Percentiles rank a stretch among this genome's conserved stretches.
These are phyloP conservation scores for Marronus borbonicus DNA, from an alignment of 2,888 invertebrate species.

Conservation along the genomic window DNA sequence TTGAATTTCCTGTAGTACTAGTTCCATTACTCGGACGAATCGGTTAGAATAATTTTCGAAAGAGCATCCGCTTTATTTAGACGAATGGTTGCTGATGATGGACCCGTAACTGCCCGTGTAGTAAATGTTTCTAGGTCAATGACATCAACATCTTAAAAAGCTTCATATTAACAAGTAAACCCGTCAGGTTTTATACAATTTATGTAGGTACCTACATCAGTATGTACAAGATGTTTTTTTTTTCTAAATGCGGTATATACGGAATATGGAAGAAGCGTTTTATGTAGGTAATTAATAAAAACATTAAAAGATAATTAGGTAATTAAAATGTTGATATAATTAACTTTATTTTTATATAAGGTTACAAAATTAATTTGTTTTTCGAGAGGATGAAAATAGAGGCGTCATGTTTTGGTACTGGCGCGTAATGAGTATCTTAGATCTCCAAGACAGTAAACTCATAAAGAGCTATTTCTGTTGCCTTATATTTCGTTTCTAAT, in stretches of 20 bases:
- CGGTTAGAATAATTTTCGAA: constrained; percentile 35
- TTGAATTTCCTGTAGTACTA: constrained; percentile 33
- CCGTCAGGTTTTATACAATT: no score
- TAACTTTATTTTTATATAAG: neutral
- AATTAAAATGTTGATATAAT: neutral
- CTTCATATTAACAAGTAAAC: neutral
- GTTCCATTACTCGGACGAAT: constrained; percentile 32
- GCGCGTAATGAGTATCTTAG: neutral
- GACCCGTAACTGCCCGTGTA: neutral
- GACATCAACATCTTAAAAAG: constrained; percentile 12
- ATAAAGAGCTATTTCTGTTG: neutral
- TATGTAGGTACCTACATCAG: neutral
- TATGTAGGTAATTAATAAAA: no score
- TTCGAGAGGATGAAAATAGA: constrained; percentile 6
- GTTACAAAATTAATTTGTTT: no score
- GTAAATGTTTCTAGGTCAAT: constrained; percentile 31
- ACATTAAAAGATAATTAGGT: neutral
- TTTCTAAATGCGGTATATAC: neutral
- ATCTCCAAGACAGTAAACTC: neutral
- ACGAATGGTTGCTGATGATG: constrained; percentile 13
- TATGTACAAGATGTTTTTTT: neutral
- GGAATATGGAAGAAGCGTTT: neutral
- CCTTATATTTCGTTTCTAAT: constrained; percentile 4
- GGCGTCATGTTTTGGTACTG: neutral
- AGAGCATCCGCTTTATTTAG: constrained; percentile 40